Percentiles rank a stretch among this genome's conserved stretches.
Conservation (phyloP, 2,113 vertebrate genomes). For the Gopherus flavomarginatus region DNA sequence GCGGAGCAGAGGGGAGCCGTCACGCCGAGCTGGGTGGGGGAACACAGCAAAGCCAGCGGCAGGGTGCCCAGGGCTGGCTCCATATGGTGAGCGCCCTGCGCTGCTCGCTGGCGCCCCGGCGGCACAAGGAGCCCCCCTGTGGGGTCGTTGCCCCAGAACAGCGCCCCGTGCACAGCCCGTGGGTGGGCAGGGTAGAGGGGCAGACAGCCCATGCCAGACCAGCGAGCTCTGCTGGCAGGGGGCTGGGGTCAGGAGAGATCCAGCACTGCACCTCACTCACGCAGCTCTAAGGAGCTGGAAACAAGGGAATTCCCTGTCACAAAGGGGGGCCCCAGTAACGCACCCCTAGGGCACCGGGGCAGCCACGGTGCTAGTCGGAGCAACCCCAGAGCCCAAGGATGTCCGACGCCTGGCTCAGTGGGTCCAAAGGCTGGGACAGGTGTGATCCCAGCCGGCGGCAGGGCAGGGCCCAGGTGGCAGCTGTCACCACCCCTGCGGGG, state of each 20-base stretch:
- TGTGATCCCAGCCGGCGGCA: neutral
- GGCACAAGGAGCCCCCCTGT: neutral
- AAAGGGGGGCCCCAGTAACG: neutral
- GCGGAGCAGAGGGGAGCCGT: fast-evolving
- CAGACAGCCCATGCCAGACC: neutral
- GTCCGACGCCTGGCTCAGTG: too few relatives aligned
- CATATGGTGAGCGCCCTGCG: neutral
- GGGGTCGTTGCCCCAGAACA: neutral
- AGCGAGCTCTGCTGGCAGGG: neutral
- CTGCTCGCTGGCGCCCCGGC: neutral
- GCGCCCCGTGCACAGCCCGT: neutral
- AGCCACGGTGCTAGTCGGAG: too few relatives aligned
- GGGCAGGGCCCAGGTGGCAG: too few relatives aligned
- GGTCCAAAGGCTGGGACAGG: too few relatives aligned
- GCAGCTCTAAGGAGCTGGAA: neutral
- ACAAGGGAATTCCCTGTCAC: neutral
- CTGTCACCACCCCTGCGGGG: too few relatives aligned
- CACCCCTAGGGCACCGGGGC: neutral
- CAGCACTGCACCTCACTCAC: neutral
- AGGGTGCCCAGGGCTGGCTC: neutral
- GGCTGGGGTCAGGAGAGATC: neutral
- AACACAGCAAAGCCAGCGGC: neutral
- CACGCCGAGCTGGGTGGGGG: fast-evolving
- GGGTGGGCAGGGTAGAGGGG: neutral
- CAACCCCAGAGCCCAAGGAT: neutral